A percentile compares a stretch with the other conserved stretches of the same genome.
Conservation (phyloP, 2,888 invertebrate species). For the Rhingia rostrata region DNA sequence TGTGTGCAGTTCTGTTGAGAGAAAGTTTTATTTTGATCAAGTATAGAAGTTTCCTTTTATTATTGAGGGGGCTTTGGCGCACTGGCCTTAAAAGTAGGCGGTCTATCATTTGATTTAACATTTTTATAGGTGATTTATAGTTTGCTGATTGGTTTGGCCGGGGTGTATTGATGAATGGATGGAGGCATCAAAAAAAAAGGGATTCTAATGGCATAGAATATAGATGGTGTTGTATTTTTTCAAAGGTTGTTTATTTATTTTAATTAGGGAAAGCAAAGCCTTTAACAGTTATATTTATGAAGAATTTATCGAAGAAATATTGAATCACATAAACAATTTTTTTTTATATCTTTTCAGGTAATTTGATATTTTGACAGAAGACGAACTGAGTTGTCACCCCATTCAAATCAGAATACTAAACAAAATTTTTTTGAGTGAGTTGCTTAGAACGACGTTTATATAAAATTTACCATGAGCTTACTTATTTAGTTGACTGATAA, state of each 20-base stretch:
- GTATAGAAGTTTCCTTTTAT: slow-evolving; percentile 29
- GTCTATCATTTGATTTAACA: slow-evolving; percentile 46
- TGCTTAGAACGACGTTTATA: too few species aligned
- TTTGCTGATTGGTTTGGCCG: slow-evolving; percentile 26
- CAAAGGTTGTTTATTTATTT: slow-evolving; percentile 4
- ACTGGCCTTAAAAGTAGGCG: slow-evolving; percentile 55
- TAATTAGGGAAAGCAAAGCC: slow-evolving; percentile 33
- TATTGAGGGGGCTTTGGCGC: neutral
- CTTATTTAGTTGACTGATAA: too few species aligned
- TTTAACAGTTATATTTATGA: neutral
- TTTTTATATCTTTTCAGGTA: slow-evolving; percentile 57
- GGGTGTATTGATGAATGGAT: slow-evolving; percentile 60
- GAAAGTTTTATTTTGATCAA: slow-evolving; percentile 50
- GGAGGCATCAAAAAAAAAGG: slow-evolving; percentile 21
- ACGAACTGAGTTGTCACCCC: neutral
- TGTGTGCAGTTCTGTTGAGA: slow-evolving; percentile 53
- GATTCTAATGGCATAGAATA: neutral
- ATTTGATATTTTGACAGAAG: slow-evolving; percentile 3
- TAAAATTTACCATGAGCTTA: too few species aligned
- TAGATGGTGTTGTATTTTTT: neutral
- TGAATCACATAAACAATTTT: neutral
- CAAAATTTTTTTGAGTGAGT: neutral
- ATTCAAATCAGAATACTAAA: neutral
- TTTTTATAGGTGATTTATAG: slow-evolving; percentile 60
- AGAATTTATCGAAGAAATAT: neutral